A percentile compares a stretch with the other conserved stretches of the same genome.
Evolutionary conservation across 2,888 invertebrate genomes (phyloP).

Genomic region (Drosophila sordidula): DNA sequence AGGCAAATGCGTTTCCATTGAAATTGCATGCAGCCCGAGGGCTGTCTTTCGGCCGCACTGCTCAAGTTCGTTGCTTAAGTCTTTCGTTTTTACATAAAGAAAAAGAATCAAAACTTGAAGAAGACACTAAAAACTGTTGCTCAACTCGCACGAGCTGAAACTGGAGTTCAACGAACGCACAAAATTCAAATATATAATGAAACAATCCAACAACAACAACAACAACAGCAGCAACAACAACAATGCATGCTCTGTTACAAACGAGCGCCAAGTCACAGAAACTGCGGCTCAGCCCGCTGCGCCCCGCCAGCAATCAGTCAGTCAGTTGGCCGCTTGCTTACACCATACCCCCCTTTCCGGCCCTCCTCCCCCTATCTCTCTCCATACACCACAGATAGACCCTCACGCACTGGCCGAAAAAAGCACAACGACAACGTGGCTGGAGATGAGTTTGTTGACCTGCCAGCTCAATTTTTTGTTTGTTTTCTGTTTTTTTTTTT

Average conservation of each 20-base stretch:
- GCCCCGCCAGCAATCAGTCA: constrained; percentile 57
- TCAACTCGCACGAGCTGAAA: constrained; percentile 44
- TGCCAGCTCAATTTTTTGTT: constrained; percentile 41
- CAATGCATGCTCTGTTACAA: constrained; percentile 66
- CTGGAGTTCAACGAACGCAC: constrained; percentile 72
- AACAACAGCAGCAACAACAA: constrained; percentile 43
- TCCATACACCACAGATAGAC: constrained; percentile 1
- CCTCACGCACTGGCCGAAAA: constrained; percentile 60
- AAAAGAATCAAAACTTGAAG: constrained; percentile 26
- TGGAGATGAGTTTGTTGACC: constrained; percentile 75
- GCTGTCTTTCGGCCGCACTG: background rate
- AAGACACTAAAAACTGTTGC: constrained; percentile 57
- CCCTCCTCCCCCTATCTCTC: background rate
- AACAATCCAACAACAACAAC: constrained; percentile 36
- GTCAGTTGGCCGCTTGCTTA: constrained; percentile 50
- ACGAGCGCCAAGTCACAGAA: constrained; percentile 58
- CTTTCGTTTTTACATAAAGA: constrained; percentile 57
- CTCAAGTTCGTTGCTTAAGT: constrained; percentile 74
- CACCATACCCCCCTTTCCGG: background rate
- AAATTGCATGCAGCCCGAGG: constrained; percentile 20
- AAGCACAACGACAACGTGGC: constrained; percentile 66
- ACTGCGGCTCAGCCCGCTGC: constrained; percentile 16
- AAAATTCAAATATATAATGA: constrained; percentile 66
- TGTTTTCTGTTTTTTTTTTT: constrained; percentile 32
- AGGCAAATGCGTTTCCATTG: constrained; percentile 59